A percentile compares a stretch with the other conserved stretches of the same genome.
Evolutionary conservation across 2,888 invertebrate species (phyloP).

Genomic region (Rambutsinella grinnellia): DNA sequence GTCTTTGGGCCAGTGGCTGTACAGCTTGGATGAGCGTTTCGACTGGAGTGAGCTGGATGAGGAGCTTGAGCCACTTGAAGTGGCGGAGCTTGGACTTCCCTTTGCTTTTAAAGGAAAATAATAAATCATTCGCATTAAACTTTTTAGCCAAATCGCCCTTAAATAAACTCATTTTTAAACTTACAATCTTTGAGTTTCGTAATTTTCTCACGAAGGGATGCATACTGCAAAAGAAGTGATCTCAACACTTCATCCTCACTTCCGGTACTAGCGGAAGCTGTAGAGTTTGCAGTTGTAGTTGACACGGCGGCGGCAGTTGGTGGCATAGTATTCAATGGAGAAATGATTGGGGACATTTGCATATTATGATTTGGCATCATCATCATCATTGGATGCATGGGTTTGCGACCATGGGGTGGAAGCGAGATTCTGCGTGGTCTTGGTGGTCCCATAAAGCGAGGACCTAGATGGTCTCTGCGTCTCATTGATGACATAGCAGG

Average conservation of each 20-base stretch:
- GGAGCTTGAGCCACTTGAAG: constrained; percentile 1
- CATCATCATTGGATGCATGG: constrained; percentile 50
- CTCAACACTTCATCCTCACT: constrained; percentile 54
- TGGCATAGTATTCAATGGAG: neutral
- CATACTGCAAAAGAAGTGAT: constrained; percentile 59
- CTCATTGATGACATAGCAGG: constrained; percentile 49
- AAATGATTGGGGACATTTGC: neutral
- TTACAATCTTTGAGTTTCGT: constrained; percentile 48
- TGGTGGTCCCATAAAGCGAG: constrained; percentile 58
- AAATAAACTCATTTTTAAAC: neutral
- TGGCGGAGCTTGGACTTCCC: constrained; percentile 9
- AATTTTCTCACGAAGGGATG: constrained; percentile 59
- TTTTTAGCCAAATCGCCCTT: too few species aligned
- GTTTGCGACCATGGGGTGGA: constrained; percentile 39
- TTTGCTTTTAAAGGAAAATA: neutral
- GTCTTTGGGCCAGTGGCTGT: constrained; percentile 43
- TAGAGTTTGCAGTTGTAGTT: neutral
- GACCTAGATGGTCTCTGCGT: constrained; percentile 55
- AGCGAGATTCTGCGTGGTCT: constrained; percentile 28
- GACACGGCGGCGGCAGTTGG: constrained; percentile 6
- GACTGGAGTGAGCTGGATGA: constrained; percentile 7
- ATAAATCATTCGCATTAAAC: too few species aligned
- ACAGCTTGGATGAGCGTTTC: constrained; percentile 37
- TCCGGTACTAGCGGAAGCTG: constrained; percentile 18
- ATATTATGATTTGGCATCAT: neutral